Evolutionary conservation across 2,888 invertebrate genomes (phyloP), one percentile per base, ranked within the genome.

Genomic region (Dioctria linearis): DNA sequence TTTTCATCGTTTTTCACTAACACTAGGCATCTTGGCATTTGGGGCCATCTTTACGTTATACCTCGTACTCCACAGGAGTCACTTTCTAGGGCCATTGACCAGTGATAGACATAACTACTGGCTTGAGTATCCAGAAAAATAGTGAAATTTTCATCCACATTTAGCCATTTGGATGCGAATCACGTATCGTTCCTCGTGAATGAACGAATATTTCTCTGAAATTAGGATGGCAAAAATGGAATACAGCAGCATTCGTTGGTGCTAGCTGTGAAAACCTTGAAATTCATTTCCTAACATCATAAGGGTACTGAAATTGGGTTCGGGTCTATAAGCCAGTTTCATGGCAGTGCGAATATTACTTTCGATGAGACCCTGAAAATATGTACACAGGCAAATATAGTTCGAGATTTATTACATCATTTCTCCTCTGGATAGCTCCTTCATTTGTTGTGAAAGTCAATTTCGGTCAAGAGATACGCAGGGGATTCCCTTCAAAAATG

Each of bases 151-250:
- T 73, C 57, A 73, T 73, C 73, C 42, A 39, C 37, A 11, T 11
- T 37, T 6, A 6, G 42, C 59, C 59, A 73, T 73, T 73, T 57
- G 39, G 73, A 73, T 73, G 54, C 73, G 73, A 57, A 73, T 73
- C 73, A 73, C 73, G 73, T 73, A 57, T 73, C 40, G 73, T 73
- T 73, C 43, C 73, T 59, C 57, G 59, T 73, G 73, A 73, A 73
- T 73, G 73, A 73, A 73, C 73, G 73, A 73, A 73, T 73, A 73
- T 73, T 73, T 59, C 73, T 73, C 39, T 57, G 59, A 57, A 73
- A 73, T 73, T 73, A 73, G 42, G 73, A 57, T 57, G 59, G 57
- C 73, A 73, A 73, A 25, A 25, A 73, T 73, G 73, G 73, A 73
- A 57, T 57, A 73, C 57, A 57, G 73, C 51, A 59, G 73, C 51